Percentiles rank a stretch among this genome's conserved stretches.
Conservation (phyloP, 2,113 vertebrate genomes). For the Nanorana parkeri region DNA sequence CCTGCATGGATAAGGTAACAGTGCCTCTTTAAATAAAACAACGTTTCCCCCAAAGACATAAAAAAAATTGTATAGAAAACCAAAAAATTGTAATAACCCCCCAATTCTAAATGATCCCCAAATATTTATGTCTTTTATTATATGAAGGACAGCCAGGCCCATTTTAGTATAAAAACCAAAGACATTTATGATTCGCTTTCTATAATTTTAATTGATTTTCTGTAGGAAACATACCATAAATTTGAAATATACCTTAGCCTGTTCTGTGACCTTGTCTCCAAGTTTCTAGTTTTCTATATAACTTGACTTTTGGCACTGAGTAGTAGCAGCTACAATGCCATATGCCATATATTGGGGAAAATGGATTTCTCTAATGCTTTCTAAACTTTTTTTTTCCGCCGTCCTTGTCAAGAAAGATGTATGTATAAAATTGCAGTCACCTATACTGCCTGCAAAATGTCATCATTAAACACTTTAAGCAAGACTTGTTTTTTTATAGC, state of each 20-base stretch:
- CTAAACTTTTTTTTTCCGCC: conserved; percentile 48
- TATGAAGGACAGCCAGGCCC: conserved; percentile 41
- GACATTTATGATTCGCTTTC: conserved; percentile 48
- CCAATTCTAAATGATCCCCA: background rate
- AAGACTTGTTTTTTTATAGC: conserved; percentile 25
- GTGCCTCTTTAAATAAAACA: too few species aligned
- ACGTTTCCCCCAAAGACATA: too few species aligned
- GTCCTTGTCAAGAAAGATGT: conserved; percentile 52
- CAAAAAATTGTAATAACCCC: too few species aligned
- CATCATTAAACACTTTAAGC: conserved; percentile 35
- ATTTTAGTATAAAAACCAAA: conserved; percentile 9
- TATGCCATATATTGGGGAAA: conserved; percentile 54
- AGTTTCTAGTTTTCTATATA: conserved; percentile 51
- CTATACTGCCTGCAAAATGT: conserved; percentile 39
- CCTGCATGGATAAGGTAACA: too few species aligned
- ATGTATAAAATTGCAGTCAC: conserved; percentile 52
- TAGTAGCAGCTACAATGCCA: conserved; percentile 36
- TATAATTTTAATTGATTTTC: conserved; percentile 56
- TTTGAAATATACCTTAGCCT: conserved; percentile 46
- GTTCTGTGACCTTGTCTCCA: conserved; percentile 43
- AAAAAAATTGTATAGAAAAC: too few species aligned
- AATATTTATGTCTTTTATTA: conserved; percentile 10
- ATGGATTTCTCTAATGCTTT: conserved; percentile 54
- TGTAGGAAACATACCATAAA: conserved; percentile 54
- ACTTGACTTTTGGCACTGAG: conserved; percentile 53